These are phyloP conservation scores for Bombus difficillimus DNA, from an alignment of 1,140 invertebrate genomes.

Conservation along the genomic window DNA sequence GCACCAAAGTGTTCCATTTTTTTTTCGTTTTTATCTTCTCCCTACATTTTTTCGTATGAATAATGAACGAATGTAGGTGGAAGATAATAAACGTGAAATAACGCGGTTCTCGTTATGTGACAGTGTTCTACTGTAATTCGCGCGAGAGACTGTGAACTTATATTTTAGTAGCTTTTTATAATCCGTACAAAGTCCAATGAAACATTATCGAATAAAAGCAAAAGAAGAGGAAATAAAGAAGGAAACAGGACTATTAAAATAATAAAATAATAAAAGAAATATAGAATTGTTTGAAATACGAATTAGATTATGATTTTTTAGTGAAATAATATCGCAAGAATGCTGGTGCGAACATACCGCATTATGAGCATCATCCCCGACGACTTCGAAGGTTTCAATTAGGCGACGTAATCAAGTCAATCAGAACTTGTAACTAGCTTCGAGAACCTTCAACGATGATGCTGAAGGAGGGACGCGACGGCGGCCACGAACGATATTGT, in stretches of 20 bases:
- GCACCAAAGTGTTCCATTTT: neutral
- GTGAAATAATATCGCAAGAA: neutral
- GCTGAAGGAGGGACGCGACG: slow-evolving; percentile 37
- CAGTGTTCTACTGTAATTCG: neutral
- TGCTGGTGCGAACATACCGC: neutral
- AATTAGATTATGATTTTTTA: neutral
- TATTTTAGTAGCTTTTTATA: neutral
- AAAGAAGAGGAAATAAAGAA: neutral
- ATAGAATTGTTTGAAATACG: too few relatives aligned
- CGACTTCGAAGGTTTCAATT: slow-evolving; percentile 10
- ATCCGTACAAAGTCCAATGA: neutral
- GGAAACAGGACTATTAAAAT: neutral
- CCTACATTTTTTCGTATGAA: neutral
- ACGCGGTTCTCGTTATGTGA: neutral
- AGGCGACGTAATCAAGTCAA: slow-evolving; percentile 29
- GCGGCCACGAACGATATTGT: slow-evolving; percentile 40
- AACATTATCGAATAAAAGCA: too few relatives aligned
- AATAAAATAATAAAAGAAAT: neutral
- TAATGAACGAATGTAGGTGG: neutral
- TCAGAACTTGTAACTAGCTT: neutral
- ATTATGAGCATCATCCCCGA: neutral
- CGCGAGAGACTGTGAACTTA: neutral
- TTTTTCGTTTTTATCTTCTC: neutral
- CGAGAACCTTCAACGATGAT: slow-evolving; percentile 50
- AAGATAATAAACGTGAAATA: neutral